These are phyloP conservation scores for Nomada hirtipes DNA, from an alignment of 2,888 invertebrate species.

Conservation along the genomic window DNA sequence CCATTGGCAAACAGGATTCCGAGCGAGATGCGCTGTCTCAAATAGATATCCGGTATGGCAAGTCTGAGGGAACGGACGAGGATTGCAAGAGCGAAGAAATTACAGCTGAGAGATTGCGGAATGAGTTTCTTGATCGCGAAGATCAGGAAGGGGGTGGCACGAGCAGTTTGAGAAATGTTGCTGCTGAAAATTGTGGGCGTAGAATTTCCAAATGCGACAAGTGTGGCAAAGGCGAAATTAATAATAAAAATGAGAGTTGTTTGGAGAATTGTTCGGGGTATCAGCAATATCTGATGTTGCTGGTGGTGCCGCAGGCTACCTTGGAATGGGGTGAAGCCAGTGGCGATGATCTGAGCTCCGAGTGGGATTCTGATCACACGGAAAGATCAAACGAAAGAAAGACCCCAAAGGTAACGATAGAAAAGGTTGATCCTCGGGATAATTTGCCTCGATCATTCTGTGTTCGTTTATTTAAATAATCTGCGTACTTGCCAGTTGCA, in stretches of 20 bases:
- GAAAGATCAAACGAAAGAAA: constrained; percentile 45
- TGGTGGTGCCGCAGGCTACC: constrained; percentile 86
- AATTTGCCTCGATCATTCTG: no score
- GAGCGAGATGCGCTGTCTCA: neutral
- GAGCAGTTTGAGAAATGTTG: neutral
- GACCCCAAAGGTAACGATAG: constrained; percentile 45
- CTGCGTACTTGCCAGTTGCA: no score
- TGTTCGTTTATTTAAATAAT: no score
- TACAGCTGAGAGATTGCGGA: neutral
- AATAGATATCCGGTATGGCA: neutral
- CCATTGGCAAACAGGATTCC: neutral
- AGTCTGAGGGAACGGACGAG: neutral
- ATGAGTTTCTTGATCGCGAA: constrained; percentile 1
- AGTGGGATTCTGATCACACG: constrained; percentile 92
- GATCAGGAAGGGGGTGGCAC: neutral
- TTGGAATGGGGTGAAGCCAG: constrained; percentile 95
- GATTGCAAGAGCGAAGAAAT: neutral
- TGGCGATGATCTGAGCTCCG: constrained; percentile 95
- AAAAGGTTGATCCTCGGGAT: neutral
- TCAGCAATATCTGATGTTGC: constrained; percentile 91
- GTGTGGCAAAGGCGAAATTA: constrained; percentile 16
- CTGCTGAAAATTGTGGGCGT: neutral
- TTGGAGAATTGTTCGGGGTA: constrained; percentile 85
- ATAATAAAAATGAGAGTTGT: constrained; percentile 23
- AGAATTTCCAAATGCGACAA: constrained; percentile 3